Evolutionary conservation across 2,113 vertebrate species (phyloP), one percentile per base, ranked within the genome.

Genomic region (Calidris pugnax): DNA sequence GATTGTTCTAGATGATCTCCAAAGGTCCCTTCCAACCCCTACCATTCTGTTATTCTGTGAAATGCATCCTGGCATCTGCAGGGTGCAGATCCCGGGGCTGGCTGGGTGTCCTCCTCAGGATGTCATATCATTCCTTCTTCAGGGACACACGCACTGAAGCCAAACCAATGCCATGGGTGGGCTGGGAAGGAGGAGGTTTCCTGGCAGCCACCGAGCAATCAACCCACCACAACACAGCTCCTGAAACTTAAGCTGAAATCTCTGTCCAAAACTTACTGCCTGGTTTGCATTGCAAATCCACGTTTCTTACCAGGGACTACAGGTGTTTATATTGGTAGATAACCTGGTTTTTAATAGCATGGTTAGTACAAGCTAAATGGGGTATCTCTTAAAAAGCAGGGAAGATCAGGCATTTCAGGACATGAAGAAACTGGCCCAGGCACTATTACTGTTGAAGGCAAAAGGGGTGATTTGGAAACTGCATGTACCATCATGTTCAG

Each of bases 301-400:
- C 27, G 4, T 26, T 77, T 83, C 33, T 55, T 22, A 20, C 22
- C 28, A 37, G 66, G 77, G 39, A 67, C 56, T 5, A 7, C 0
- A 1, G 35, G 47, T 5, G 6, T 35, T 55, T 35, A 12, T 19
- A 11, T 3, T 1, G 23, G 27, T n/a, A 10, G n/a, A 19, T 19
- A 62, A 23, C 12, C n/a, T 27, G 35, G 3, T 9, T 28, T 50
- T 41, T 35, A 30, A 50, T 6, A 48, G 47, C 37, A 15, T 15
- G 12, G 4, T 69, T 24, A 68, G 26, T 9, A 19, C 19, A 45
- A 74, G 62, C 5, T 39, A 26, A 50, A 43, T 35, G 6, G 12
- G 4, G 16, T 45, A 14, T n/a, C 26, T 55, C 33, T 75, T 28
- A 60, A 1, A 2, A 68, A 41, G 22, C 0, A 16, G 33, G 35